Evolutionary conservation across 2,113 vertebrate species (phyloP).

Genomic region (Aspiorhynchus laticeps): DNA sequence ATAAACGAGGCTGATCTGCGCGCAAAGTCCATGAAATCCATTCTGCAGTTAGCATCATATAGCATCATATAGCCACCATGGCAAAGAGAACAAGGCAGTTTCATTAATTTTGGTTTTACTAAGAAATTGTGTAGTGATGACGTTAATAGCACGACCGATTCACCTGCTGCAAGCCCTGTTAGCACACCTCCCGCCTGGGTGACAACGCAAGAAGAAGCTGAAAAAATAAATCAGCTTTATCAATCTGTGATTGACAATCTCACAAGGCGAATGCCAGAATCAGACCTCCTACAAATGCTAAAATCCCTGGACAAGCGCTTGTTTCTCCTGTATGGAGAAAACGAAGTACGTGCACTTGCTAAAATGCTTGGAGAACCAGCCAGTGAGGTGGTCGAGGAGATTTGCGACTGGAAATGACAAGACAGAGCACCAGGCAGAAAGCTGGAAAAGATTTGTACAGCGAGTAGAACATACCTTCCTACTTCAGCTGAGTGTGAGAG

Average conservation of each 20-base stretch:
- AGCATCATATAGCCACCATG: too few relatives aligned
- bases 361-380: neutral
- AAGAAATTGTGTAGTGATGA: too few relatives aligned
- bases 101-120: too few relatives aligned
- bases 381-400: neutral
- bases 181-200: too few relatives aligned
- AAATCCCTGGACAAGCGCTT: neutral
- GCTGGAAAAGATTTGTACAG: neutral
- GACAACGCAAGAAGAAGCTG: too few relatives aligned
- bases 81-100: too few relatives aligned
- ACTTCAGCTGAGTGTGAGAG: neutral
- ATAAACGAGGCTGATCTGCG: too few relatives aligned
- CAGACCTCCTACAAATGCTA: neutral
- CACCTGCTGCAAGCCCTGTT: too few relatives aligned
- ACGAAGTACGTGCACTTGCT: neutral
- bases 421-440: neutral
- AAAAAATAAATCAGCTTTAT: neutral
- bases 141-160: too few relatives aligned
- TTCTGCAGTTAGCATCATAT: too few relatives aligned
- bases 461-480: neutral
- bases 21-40: too few relatives aligned
- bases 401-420: neutral
- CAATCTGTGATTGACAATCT: neutral
- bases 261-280: neutral
- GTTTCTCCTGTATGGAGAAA: neutral